These are phyloP conservation scores for Aplodontia rufa DNA, from an alignment of 2,113 vertebrate species.

Conservation along the genomic window DNA sequence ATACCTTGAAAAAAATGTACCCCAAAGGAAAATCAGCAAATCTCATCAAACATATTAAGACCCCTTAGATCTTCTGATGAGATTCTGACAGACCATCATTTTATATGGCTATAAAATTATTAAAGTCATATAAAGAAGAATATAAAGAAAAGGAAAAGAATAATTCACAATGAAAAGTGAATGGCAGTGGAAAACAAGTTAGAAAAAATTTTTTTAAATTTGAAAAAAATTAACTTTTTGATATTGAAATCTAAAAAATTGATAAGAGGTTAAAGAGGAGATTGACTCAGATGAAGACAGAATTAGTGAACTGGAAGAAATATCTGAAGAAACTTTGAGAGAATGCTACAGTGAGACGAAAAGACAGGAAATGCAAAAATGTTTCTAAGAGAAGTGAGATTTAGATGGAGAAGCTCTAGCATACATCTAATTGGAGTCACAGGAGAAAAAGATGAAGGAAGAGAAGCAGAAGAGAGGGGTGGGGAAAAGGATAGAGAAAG, in stretches of 20 bases:
- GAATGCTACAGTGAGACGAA: neutral
- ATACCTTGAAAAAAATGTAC: neutral
- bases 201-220: neutral
- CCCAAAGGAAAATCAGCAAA: neutral
- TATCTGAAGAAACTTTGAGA: neutral
- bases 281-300: neutral
- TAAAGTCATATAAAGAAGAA: neutral
- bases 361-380: neutral
- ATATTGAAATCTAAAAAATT: neutral
- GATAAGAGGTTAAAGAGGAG: neutral
- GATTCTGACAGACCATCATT: neutral
- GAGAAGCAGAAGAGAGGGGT: neutral
- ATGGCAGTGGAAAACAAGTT: neutral
- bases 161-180: neutral
- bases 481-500: neutral
- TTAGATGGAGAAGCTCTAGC: neutral
- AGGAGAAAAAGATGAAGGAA: neutral
- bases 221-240: neutral
- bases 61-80: neutral
- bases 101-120: neutral
- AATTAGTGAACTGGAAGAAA: conserved; percentile 10
- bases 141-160: neutral
- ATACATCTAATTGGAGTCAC: neutral
- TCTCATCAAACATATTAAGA: neutral
- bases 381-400: neutral